Conservation (phyloP, 2,797 vertebrate species). For the Furcifer pardalis region DNA sequence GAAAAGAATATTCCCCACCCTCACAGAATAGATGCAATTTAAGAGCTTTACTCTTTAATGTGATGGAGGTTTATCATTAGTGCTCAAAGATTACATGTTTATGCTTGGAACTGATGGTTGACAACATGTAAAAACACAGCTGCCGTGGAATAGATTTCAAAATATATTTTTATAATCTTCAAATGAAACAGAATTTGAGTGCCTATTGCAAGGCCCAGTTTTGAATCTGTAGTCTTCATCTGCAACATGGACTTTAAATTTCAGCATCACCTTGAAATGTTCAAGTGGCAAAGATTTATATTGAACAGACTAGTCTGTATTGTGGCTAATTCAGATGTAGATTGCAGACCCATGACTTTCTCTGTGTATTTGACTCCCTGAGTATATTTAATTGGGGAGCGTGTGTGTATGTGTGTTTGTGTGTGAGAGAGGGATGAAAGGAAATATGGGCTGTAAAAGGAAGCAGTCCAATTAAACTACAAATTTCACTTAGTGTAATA, state of each 20-base stretch:
- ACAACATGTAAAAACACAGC: neutral
- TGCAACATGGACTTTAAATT: slow-evolving; percentile 1
- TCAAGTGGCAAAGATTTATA: neutral
- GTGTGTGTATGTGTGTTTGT: no score
- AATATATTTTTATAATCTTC: neutral
- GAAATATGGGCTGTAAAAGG: slow-evolving; percentile 7
- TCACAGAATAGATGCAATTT: no score
- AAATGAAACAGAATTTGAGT: neutral
- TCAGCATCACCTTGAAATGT: slow-evolving; percentile 12
- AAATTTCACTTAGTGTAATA: slow-evolving; percentile 4
- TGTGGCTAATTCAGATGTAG: slow-evolving; percentile 11
- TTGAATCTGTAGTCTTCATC: no score
- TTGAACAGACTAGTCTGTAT: slow-evolving; percentile 2
- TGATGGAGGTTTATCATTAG: neutral
- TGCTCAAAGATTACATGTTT: neutral
- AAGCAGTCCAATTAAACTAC: neutral
- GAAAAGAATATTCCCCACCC: neutral
- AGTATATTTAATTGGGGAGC: slow-evolving; percentile 17
- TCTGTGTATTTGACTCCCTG: slow-evolving; percentile 7
- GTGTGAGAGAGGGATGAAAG: neutral
- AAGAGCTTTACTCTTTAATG: no score
- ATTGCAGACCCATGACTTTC: slow-evolving; percentile 9
- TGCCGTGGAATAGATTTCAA: neutral
- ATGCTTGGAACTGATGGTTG: neutral
- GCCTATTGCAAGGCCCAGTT: no score